Base-by-base conservation (phyloP, 2,797 vertebrate species). In the Tadarida brasiliensis region DNA sequence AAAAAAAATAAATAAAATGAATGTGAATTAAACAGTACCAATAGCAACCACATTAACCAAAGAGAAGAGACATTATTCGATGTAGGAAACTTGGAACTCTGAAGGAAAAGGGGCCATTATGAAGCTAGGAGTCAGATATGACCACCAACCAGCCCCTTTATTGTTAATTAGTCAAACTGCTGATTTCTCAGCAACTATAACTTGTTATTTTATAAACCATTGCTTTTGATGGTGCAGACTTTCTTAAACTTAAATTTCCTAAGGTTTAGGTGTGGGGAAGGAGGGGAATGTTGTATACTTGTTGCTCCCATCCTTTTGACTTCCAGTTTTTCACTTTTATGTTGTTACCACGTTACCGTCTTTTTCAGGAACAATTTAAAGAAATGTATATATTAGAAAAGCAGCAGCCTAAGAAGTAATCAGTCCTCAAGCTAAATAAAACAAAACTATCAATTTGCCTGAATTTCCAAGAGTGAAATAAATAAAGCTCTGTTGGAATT, bases 391-490 rank as follows among this genome's bases (percentile, higher is more conserved):
- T 39, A 30, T 57, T n/a, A 35, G 89, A 90, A 95, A 86, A 70
- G n/a, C 71, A 94, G 63, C 68, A 94, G 51, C 54, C 70, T 89
- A 51, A 83, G 49, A 91, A 88, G 28, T 82, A 92, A 83, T 94
- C 63, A 92, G 70, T 30, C 82, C 68, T 88, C 68, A 80, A 77
- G 30, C 20, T 65, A 96, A 96, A 97, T 82, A 96, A 92, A 95
- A 88, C 76, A 77, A 90, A 96, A 71, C 87, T 87, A 94, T 86
- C 85, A 84, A 84, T 94, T 94, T 96, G 73, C 65, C 70, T 81
- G 54, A 89, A 94, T 96, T 95, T 97, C 91, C 84, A 95, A 95
- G 88, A 96, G 81, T 91, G 65, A 77, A 97, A 82, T 96, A 94
- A 97, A 96, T 92, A 96, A 94, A 81, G n/a, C 51, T 68, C 61